Base-by-base conservation (phyloP, 2,888 invertebrate genomes). In the Leucophenga montana region DNA sequence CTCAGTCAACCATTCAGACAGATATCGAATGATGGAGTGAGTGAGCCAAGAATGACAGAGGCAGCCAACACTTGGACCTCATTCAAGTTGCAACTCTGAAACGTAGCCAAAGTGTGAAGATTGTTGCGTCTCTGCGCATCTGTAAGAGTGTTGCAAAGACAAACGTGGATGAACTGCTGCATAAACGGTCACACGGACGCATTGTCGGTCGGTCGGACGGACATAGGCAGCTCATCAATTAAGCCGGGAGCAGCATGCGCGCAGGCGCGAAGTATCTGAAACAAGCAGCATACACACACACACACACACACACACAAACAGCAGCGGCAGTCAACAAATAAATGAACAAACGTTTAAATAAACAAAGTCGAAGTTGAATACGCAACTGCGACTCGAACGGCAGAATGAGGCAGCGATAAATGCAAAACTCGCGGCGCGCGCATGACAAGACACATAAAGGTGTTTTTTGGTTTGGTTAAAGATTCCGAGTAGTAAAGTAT, bases 291-390 rank as follows among this genome's bases (percentile, higher is more conserved):
- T 33, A 3, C 18, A n/a, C 56, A 18, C 20, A 75, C 54, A 65
- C 31, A 54, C 16, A 22, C 22, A 22, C 22, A n/a, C n/a, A n/a
- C n/a, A n/a, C n/a, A n/a, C n/a, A n/a, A n/a, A n/a, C 22, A 56
- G 50, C 62, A 39, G 44, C 50, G 13, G 46, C 56, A 68, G 53
- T 20, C 48, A 68, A 66, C 64, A 82, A 77, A 80, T 77, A 84
- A 80, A 80, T 77, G 80, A 80, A 80, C 77, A 85, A 82, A 85
- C 84, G 85, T 82, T 82, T 85, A 82, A 84, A 82, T 85, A 82
- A 82, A 82, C 85, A 82, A 82, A 85, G 20, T 20, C 18, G 18
- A 11, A 54, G 54, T 20, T 20, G 54, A 54, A 18, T 1, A 18
- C 54, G 18, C 11, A 57, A 57, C 22, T 22, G n/a, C 22, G 39